Evolutionary conservation across 2,888 invertebrate species (phyloP), one percentile per base, ranked within the genome.

Genomic region (Flexamia atlantica): DNA sequence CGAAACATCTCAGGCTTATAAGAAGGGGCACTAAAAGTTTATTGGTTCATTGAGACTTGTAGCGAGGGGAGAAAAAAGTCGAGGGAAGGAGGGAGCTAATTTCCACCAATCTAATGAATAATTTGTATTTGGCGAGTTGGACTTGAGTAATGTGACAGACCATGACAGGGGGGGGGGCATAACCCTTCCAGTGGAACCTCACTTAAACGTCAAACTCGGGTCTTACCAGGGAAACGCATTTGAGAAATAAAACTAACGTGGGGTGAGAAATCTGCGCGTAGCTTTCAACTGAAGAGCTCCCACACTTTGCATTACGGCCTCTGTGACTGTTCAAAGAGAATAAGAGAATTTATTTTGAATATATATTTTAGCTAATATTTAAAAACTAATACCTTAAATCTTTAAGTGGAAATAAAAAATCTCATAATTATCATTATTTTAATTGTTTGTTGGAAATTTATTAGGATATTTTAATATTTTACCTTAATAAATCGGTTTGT

Each of bases 41-140:
- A 83, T 83, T 83, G 74, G 82, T 74, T 57, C 82, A 83, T 83
- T 83, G 82, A 74, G 82, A 83, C 72, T 83, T 83, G 82, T 74
- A 83, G 74, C 82, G 72, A 74, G 82, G 82, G 36, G 53, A 83
- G 60, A 83, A 82, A 83, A 83, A 83, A 83, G 20, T 40, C 57
- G 74, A 76, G 64, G 82, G 84, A 32, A 50, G 82, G 30, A 82
- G 82, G 82, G 64, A 82, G 84, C 84, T 84, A 84, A 84, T 84
- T 84, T 84, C 84, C 32, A 46, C 68, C 82, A 68, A 84, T 84
- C 72, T 84, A 84, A 84, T 84, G 84, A 84, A 84, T 84, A 84
- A 84, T 84, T 84, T 82, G 84, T 82, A 42, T 76, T 82, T 81
- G 84, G 84, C 64, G 81, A 81, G 76, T 84, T 64, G 30, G 72